Base-by-base conservation (phyloP, 2,888 invertebrate species). In the Rhingia rostrata region DNA sequence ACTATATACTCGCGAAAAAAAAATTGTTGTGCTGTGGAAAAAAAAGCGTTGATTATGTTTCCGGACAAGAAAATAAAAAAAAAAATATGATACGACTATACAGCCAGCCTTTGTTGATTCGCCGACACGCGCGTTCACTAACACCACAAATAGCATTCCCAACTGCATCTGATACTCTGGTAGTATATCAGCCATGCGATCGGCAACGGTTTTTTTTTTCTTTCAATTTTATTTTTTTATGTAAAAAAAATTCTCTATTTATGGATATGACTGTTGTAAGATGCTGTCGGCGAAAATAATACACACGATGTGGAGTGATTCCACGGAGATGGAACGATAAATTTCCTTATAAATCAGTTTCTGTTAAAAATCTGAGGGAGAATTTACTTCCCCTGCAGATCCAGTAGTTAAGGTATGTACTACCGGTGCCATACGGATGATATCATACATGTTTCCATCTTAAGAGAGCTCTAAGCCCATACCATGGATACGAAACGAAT, bases 261-360 rank as follows among this genome's bases (percentile, higher is more conserved):
- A 58, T 72, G 51, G 58, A 72, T 47, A 58, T 39, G 22, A 67
- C 56, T 33, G 22, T 39, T 69, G 69, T 35, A 39, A 58, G 47
- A 49, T 14, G 70, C 60, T n/a, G 41, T 14, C 35, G 70, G 60
- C 70, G 22, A 22, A 22, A 22, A 22, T 45, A 54, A 45, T 14
- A 53, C 30, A 51, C 33, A 47, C 9, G 4, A 9, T 9, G 35
- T 14, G 32, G 5, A 51, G 35, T 49, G 39, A 60, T 41, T 61
- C 35, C 58, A 43, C 33, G 30, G 61, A 63, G 61, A 63, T 54
- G 72, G 33, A 63, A 64, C 70, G 64, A 82, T 82, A 82, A 70
- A 82, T 82, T 77, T 72, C 69, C 81, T 70, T 72, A 82, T 77
- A 82, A 82, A 82, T 82, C 81, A 77, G 64, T 43, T 47, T 39